These are phyloP conservation scores for Calosoma granatense DNA, from an alignment of 1,140 invertebrate genomes.

Conservation along the genomic window DNA sequence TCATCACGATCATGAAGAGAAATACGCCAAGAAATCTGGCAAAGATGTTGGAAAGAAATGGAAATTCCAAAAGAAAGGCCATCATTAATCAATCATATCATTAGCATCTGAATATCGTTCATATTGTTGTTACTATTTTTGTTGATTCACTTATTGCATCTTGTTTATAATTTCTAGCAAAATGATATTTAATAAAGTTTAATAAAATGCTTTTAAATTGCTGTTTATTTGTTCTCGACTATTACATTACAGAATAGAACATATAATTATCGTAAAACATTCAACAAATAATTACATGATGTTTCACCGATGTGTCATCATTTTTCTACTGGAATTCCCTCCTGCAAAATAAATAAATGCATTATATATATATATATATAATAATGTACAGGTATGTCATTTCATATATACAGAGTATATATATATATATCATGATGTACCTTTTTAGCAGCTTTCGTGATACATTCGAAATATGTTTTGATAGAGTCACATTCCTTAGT, in stretches of 20 bases:
- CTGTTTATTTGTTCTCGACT: not conserved
- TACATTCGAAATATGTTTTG: too few species aligned
- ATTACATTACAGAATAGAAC: not conserved
- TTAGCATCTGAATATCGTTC: too few species aligned
- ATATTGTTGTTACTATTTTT: not conserved
- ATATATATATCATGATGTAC: too few species aligned
- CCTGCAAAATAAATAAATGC: not conserved
- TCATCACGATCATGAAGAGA: conserved; percentile 38
- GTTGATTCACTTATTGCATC: not conserved
- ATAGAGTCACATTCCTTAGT: too few species aligned
- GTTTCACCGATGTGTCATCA: not conserved
- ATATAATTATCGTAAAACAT: not conserved
- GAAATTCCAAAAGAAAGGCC: conserved; percentile 36
- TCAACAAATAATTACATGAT: not conserved
- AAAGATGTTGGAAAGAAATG: conserved; percentile 46
- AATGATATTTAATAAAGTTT: too few species aligned
- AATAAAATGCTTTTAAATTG: not conserved
- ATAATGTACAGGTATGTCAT: too few species aligned
- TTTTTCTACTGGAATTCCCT: not conserved
- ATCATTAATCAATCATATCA: not conserved
- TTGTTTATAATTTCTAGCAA: not conserved
- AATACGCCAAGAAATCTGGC: conserved; percentile 38
- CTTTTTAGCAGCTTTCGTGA: too few species aligned
- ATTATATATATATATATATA: too few species aligned
- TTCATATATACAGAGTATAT: too few species aligned